phyloP scores from a whole-genome alignment of 2,888 invertebrate genomes.

The Xanthorhoe designata region DNA sequence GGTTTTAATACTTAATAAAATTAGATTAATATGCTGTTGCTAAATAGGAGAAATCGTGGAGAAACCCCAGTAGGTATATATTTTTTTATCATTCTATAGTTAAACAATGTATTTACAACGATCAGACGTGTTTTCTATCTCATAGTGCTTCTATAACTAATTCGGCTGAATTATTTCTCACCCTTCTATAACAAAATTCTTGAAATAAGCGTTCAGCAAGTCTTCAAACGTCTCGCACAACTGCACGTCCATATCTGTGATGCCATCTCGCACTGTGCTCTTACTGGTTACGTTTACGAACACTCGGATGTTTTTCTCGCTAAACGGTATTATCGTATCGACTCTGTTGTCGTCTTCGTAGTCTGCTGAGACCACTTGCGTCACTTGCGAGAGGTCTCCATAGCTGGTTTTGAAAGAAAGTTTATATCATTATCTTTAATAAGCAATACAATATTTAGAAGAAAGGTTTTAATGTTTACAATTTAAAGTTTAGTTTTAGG shows the following conservation, averaged over 20 bases:
- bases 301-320: constrained; percentile 85
- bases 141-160: too few species aligned
- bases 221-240: constrained; percentile 94
- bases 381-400: constrained; percentile 92
- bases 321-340: constrained; percentile 87
- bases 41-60: background rate
- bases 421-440: background rate
- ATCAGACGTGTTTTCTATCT: too few species aligned
- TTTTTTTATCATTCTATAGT: too few species aligned
- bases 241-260: constrained; percentile 94
- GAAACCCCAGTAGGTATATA: background rate
- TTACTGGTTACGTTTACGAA: constrained; percentile 66
- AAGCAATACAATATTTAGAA: too few species aligned
- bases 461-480: too few species aligned
- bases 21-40: background rate
- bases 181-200: constrained; percentile 92
- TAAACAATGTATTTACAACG: too few species aligned
- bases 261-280: constrained; percentile 79
- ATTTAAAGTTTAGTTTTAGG: too few species aligned
- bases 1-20: background rate
- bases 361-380: constrained; percentile 92
- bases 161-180: constrained; percentile 54
- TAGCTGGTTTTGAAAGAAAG: constrained; percentile 72
- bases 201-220: constrained; percentile 92
- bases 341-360: constrained; percentile 88